phyloP scores from a whole-genome alignment of 2,797 vertebrate genomes.

The Mus caroli region DNA sequence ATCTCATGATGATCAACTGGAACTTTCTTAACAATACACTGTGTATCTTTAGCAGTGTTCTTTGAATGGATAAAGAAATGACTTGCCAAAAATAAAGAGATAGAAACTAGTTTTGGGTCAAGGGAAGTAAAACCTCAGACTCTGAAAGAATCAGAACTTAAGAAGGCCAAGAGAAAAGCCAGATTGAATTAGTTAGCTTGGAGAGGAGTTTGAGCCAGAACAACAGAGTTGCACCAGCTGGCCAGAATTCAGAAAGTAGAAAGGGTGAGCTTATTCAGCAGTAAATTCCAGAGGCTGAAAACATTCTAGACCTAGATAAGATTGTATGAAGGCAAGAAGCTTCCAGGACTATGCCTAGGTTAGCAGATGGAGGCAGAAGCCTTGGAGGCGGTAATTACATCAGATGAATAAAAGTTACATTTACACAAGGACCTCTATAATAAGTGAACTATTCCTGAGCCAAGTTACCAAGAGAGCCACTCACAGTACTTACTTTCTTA shows the following conservation, averaged over 20 bases:
- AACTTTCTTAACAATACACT: not conserved
- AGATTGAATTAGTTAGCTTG: not conserved
- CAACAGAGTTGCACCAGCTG: not conserved
- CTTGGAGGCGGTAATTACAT: no score
- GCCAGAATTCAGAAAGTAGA: no score
- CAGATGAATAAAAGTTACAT: not conserved
- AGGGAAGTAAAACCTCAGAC: not conserved
- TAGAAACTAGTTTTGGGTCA: not conserved
- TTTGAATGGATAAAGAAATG: constrained; percentile 1
- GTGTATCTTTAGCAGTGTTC: not conserved
- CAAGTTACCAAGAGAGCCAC: not conserved
- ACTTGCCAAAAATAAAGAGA: not conserved
- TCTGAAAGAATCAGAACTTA: not conserved
- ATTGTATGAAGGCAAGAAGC: no score
- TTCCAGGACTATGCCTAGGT: no score
- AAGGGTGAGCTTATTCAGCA: no score
- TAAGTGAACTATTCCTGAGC: not conserved
- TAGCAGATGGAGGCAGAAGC: no score
- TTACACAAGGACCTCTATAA: not conserved
- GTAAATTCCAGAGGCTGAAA: no score
- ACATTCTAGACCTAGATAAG: no score
- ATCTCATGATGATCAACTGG: not conserved
- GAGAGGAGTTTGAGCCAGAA: not conserved
- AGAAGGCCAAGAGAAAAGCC: not conserved
- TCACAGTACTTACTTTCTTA: not conserved